Conservation (phyloP, 2,113 vertebrate species). For the Apeltes quadracus region DNA sequence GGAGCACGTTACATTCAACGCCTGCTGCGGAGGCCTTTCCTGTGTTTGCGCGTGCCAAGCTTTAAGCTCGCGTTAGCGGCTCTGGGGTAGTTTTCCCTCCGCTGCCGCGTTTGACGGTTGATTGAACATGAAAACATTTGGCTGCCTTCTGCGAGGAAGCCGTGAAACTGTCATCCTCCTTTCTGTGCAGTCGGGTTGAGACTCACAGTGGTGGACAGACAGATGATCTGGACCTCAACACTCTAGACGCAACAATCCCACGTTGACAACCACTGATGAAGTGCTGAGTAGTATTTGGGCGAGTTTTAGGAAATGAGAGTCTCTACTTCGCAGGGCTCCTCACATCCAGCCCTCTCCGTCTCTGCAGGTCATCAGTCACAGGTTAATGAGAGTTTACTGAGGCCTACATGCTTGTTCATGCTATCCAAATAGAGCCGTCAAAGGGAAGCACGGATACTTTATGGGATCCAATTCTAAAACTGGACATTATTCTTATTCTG, state of each 20-base stretch:
- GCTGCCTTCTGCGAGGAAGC: conserved; percentile 67
- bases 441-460: conserved; percentile 15
- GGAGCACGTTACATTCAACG: conserved; percentile 26
- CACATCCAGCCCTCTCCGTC: background rate
- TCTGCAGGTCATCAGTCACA: conserved; percentile 36
- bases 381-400: conserved; percentile 51
- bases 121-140: conserved; percentile 77
- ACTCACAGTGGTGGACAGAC: conserved; percentile 58
- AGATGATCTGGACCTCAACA: conserved; percentile 60
- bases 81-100: conserved; percentile 54
- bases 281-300: conserved; percentile 54
- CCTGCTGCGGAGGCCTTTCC: conserved; percentile 28
- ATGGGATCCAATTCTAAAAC: background rate
- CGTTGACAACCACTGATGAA: conserved; percentile 47
- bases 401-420: conserved; percentile 47
- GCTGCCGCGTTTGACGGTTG: conserved; percentile 79
- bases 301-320: conserved; percentile 39
- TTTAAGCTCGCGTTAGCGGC: conserved; percentile 56
- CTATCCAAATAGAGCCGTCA: conserved; percentile 18
- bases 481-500: background rate
- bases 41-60: conserved; percentile 33
- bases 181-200: conserved; percentile 12
- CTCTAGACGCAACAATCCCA: conserved; percentile 51
- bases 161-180: conserved; percentile 64
- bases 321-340: conserved; percentile 27